Evolutionary conservation across 2,797 vertebrate genomes (phyloP).

Genomic region (Sebastes cheni): DNA sequence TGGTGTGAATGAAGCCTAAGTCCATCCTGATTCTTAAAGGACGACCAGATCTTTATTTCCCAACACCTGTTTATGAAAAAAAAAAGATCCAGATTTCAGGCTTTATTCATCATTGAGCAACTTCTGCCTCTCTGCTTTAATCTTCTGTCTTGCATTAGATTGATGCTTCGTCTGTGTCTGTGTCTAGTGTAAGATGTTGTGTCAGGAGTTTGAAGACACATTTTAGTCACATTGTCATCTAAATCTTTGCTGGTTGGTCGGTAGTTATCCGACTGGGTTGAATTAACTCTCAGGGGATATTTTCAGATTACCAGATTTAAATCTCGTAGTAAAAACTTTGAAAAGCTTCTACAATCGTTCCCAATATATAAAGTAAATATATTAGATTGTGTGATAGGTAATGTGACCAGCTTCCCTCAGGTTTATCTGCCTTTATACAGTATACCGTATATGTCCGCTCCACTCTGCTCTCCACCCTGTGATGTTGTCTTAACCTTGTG

Average conservation of each 20-base stretch:
- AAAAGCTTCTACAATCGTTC: not conserved
- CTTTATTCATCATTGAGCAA: not conserved
- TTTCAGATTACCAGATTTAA: not conserved
- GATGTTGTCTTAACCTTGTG: not conserved
- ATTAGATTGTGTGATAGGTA: not conserved
- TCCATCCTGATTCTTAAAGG: not conserved
- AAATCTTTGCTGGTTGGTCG: not conserved
- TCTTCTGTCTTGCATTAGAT: not conserved
- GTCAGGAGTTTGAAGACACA: not conserved
- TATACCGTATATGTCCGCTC: not conserved
- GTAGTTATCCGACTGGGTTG: not conserved
- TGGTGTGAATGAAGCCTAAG: too few species aligned
- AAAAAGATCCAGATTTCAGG: not conserved
- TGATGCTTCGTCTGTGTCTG: not conserved
- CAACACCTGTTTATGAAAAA: not conserved
- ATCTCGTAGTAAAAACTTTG: not conserved
- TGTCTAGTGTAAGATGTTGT: not conserved
- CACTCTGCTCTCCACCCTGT: not conserved
- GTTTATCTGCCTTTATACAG: not conserved
- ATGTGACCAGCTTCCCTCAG: not conserved
- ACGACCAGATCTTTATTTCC: not conserved
- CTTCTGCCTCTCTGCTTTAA: not conserved
- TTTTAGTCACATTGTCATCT: not conserved
- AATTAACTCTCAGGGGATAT: not conserved
- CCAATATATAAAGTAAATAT: not conserved